Evolutionary conservation across 2,113 vertebrate genomes (phyloP).

Genomic region (Rattus rattus): DNA sequence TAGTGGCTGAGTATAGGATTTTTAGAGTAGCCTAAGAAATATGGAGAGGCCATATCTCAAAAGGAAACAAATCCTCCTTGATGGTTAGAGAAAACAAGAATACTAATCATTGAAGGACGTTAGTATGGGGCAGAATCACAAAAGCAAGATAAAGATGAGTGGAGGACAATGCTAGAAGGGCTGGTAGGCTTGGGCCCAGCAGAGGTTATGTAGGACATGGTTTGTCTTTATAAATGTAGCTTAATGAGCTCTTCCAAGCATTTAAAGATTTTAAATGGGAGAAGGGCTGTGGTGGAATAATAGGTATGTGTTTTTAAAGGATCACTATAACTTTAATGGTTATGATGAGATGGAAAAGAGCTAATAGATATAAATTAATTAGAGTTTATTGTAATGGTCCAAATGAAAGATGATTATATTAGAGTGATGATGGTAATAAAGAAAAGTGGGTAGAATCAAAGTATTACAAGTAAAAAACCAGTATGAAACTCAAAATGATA

Average conservation of each 20-base stretch:
- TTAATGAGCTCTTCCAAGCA: neutral
- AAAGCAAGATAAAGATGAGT: neutral
- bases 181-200: neutral
- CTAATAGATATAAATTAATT: neutral
- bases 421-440: neutral
- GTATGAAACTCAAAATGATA: neutral
- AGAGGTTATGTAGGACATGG: neutral
- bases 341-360: neutral
- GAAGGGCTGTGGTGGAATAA: neutral
- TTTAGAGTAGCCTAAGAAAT: neutral
- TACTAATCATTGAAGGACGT: neutral
- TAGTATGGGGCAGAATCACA: neutral
- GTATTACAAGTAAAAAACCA: neutral
- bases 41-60: neutral
- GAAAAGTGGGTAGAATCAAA: neutral
- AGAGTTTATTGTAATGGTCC: neutral
- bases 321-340: neutral
- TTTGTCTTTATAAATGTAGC: neutral
- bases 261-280: neutral
- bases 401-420: neutral
- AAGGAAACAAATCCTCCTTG: neutral
- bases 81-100: neutral
- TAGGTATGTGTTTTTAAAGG: neutral
- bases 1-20: neutral
- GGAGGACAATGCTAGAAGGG: neutral